A percentile compares a stretch with the other conserved stretches of the same genome.
These are phyloP conservation scores for Mactra quadrangularis DNA, from an alignment of 1,140 invertebrate genomes.

Conservation along the genomic window DNA sequence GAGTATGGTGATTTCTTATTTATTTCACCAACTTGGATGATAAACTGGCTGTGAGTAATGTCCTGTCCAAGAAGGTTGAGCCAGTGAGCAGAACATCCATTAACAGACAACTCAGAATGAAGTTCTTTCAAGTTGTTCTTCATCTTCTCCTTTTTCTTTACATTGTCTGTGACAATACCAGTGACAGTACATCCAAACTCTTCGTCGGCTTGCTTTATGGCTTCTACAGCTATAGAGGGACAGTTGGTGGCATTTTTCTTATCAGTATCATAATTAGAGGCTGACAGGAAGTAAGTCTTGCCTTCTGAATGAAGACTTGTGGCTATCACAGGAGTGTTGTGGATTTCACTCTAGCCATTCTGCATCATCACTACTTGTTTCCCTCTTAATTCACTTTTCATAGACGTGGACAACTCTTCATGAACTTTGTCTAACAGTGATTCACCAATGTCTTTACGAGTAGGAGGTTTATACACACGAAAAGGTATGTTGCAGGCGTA, in stretches of 20 bases:
- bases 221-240: neutral
- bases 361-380: slow-evolving; percentile 40
- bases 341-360: slow-evolving; percentile 37
- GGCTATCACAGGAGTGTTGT: slow-evolving; percentile 39
- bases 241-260: slow-evolving; percentile 47
- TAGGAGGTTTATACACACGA: slow-evolving; percentile 29
- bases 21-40: slow-evolving; percentile 31
- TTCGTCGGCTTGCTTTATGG: neutral
- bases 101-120: slow-evolving; percentile 4
- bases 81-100: slow-evolving; percentile 44
- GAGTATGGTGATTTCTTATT: slow-evolving; percentile 54
- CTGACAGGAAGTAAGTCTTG: slow-evolving; percentile 7
- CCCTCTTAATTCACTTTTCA: slow-evolving; percentile 14
- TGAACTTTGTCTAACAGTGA: slow-evolving; percentile 16
- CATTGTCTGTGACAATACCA: slow-evolving; percentile 22
- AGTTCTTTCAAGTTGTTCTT: slow-evolving; percentile 21
- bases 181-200: neutral
- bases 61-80: slow-evolving; percentile 47
- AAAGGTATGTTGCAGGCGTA: slow-evolving; percentile 43
- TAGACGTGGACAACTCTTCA: neutral
- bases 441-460: slow-evolving; percentile 22
- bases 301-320: slow-evolving; percentile 7
- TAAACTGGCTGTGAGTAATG: slow-evolving; percentile 33
- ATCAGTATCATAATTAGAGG: slow-evolving; percentile 16
- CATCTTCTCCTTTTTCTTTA: slow-evolving; percentile 17